Evolutionary conservation across 2,888 invertebrate species (phyloP).

Genomic region (Oegoconia quadripuncta): DNA sequence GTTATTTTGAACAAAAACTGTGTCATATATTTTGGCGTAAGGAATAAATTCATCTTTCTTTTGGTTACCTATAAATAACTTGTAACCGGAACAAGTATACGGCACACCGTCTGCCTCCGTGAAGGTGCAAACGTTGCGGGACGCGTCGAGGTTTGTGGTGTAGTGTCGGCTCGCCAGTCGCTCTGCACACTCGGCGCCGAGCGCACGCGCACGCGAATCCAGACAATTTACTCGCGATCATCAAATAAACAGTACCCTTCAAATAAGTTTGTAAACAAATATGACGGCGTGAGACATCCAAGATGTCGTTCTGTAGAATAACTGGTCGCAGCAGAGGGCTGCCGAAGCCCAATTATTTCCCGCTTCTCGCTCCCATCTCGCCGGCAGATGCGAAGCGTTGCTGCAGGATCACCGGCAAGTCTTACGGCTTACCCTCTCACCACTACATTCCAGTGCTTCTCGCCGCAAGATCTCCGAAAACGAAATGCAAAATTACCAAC

Average conservation of each 20-base stretch:
- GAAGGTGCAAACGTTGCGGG: constrained; percentile 64
- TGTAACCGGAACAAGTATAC: constrained; percentile 75
- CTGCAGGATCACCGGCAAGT: constrained; percentile 89
- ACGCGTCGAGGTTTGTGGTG: constrained; percentile 41
- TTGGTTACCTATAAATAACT: constrained; percentile 76
- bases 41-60: constrained; percentile 66
- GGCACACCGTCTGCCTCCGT: constrained; percentile 66
- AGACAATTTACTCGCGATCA: constrained; percentile 41
- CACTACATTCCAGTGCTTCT: constrained; percentile 89
- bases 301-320: constrained; percentile 88
- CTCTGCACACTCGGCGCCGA: constrained; percentile 48
- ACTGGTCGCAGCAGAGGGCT: constrained; percentile 89
- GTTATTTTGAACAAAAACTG: constrained; percentile 58
- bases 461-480: constrained; percentile 62
- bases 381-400: constrained; percentile 90
- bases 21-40: constrained; percentile 66
- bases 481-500: constrained; percentile 83
- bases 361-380: constrained; percentile 87
- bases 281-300: constrained; percentile 53
- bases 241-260: constrained; percentile 29
- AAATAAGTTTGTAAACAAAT: constrained; percentile 53
- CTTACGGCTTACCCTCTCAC: constrained; percentile 85
- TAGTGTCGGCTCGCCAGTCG: constrained; percentile 52
- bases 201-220: constrained; percentile 51
- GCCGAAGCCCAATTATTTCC: constrained; percentile 90